Conservation (phyloP, 2,888 invertebrate genomes). For the Orchesellides sinensis region DNA sequence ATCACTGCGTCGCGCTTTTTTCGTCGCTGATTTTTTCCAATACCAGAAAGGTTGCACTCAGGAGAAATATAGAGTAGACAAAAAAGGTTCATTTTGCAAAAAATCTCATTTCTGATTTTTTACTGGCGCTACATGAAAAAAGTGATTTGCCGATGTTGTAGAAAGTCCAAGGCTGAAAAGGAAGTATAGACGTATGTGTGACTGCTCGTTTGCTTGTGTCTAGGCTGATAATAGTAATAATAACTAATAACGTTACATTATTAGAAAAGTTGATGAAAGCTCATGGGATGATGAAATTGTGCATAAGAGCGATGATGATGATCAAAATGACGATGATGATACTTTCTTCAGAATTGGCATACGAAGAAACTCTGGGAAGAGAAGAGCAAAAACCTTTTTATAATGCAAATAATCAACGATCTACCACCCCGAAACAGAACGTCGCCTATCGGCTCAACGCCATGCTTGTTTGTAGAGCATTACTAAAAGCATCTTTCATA, state of each 20-base stretch:
- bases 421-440: slow-evolving; percentile 1
- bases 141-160: slow-evolving; percentile 4
- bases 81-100: neutral
- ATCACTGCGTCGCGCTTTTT: too few species aligned
- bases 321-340: neutral
- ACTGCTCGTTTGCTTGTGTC: neutral
- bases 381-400: slow-evolving; percentile 18
- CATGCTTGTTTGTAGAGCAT: neutral
- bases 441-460: neutral
- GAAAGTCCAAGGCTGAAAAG: slow-evolving; percentile 3
- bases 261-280: neutral
- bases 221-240: too few species aligned
- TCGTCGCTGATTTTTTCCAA: too few species aligned
- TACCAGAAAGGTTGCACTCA: too few species aligned
- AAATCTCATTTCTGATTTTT: slow-evolving; percentile 1
- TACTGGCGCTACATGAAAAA: slow-evolving; percentile 10
- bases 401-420: slow-evolving; percentile 27
- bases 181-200: neutral
- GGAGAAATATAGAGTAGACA: too few species aligned
- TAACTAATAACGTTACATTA: neutral
- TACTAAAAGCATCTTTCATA: slow-evolving; percentile 10
- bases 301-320: neutral
- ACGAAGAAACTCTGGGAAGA: too few species aligned
- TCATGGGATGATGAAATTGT: neutral
- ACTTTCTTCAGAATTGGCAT: neutral